Conservation (phyloP, 1,140 invertebrate genomes). For the Cydia pomonella region DNA sequence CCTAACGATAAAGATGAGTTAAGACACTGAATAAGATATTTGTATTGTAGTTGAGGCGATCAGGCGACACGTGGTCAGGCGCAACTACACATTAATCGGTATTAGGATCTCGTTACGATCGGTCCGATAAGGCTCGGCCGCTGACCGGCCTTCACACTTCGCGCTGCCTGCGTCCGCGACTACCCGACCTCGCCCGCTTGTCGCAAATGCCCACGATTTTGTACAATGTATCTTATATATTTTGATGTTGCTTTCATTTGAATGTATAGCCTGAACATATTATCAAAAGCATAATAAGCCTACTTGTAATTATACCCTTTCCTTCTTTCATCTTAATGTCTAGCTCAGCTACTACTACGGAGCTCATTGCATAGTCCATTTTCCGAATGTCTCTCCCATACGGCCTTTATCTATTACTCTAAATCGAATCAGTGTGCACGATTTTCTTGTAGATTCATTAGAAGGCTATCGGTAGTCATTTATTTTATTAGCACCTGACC, state of each 20-base stretch:
- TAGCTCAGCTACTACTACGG: too few relatives aligned
- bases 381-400: too few relatives aligned
- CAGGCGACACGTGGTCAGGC: constrained; percentile 17
- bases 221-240: not conserved
- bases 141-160: constrained; percentile 18
- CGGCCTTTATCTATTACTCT: too few relatives aligned
- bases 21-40: not conserved
- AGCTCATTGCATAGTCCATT: too few relatives aligned
- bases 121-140: constrained; percentile 15
- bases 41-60: not conserved
- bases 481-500: too few relatives aligned
- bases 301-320: not conserved
- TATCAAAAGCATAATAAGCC: not conserved
- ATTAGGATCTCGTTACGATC: constrained; percentile 19
- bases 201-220: not conserved
- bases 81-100: constrained; percentile 13
- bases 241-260: not conserved
- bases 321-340: too few relatives aligned
- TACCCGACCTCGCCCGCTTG: constrained; percentile 4
- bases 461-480: too few relatives aligned
- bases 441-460: too few relatives aligned
- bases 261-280: not conserved
- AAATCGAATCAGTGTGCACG: too few relatives aligned
- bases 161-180: not conserved
- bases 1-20: not conserved